These are phyloP conservation scores for Corvus hawaiiensis DNA, from an alignment of 2,113 vertebrate genomes.

Conservation along the genomic window DNA sequence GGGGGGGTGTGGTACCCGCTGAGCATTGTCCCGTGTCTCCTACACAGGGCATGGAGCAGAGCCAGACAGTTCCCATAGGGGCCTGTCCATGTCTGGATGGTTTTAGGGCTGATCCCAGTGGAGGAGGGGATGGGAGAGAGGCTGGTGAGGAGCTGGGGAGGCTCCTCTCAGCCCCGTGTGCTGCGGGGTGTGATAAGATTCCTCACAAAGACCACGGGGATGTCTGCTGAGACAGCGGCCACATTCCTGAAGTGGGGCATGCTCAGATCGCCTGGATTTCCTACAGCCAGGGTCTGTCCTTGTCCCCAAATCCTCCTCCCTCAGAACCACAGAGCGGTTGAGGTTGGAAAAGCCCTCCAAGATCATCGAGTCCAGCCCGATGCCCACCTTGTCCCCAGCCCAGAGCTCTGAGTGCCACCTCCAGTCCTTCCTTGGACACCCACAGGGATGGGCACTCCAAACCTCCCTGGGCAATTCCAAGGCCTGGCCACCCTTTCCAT, in stretches of 20 bases:
- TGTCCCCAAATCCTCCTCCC: not conserved
- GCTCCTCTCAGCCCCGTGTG: fast-evolving
- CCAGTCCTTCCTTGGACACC: fast-evolving
- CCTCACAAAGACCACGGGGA: not conserved
- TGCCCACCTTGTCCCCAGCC: not conserved
- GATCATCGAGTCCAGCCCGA: fast-evolving
- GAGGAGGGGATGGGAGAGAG: not conserved
- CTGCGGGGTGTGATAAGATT: fast-evolving
- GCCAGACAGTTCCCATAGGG: fast-evolving
- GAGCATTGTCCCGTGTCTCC: not conserved
- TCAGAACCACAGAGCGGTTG: not conserved
- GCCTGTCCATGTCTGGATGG: fast-evolving
- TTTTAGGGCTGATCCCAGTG: fast-evolving
- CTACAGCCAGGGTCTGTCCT: not conserved
- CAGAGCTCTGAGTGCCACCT: not conserved
- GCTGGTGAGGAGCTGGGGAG: not conserved
- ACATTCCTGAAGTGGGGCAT: fast-evolving
- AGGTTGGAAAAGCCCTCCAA: not conserved
- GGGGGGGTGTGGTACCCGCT: fast-evolving
- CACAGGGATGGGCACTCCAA: not conserved
- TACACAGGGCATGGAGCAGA: fast-evolving
- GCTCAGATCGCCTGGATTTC: not conserved
- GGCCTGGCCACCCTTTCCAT: fast-evolving
- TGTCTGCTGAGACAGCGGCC: fast-evolving
- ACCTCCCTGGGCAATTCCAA: not conserved